phyloP scores from a whole-genome alignment of 2,888 invertebrate genomes.

The Zonitis immaculata region DNA sequence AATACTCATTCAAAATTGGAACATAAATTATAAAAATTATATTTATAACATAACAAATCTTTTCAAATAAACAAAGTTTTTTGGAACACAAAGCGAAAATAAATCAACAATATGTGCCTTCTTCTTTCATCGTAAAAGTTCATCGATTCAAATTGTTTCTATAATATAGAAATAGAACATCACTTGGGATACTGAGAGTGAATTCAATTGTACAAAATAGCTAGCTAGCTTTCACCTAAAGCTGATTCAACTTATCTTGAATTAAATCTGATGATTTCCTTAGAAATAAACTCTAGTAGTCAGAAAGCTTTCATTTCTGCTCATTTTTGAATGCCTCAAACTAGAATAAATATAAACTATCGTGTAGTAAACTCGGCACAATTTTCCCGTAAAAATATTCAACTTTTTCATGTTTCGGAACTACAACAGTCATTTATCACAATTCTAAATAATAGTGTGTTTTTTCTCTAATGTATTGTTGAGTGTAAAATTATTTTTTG shows the following conservation, averaged over 20 bases:
- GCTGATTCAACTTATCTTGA: not conserved
- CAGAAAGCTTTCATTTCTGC: not conserved
- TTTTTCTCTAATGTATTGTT: too few relatives aligned
- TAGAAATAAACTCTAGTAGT: not conserved
- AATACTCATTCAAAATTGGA: slow-evolving; percentile 6
- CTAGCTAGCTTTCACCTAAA: not conserved
- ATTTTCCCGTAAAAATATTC: too few relatives aligned
- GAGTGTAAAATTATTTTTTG: too few relatives aligned
- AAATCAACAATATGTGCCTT: not conserved
- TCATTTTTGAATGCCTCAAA: not conserved
- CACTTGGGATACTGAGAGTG: not conserved
- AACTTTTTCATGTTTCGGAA: too few relatives aligned
- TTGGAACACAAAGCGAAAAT: not conserved
- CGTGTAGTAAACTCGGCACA: too few relatives aligned
- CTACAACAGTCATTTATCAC: too few relatives aligned
- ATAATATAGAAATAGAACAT: not conserved
- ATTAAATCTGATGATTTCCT: not conserved
- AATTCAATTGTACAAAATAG: not conserved
- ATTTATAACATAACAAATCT: not conserved
- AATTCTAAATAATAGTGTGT: too few relatives aligned
- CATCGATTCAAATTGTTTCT: not conserved
- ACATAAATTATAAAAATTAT: slow-evolving; percentile 2
- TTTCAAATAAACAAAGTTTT: too few relatives aligned
- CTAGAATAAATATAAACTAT: not conserved
- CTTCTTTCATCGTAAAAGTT: not conserved